Evolutionary conservation across 2,888 invertebrate genomes (phyloP).

Genomic region (Euzetes globulus): DNA sequence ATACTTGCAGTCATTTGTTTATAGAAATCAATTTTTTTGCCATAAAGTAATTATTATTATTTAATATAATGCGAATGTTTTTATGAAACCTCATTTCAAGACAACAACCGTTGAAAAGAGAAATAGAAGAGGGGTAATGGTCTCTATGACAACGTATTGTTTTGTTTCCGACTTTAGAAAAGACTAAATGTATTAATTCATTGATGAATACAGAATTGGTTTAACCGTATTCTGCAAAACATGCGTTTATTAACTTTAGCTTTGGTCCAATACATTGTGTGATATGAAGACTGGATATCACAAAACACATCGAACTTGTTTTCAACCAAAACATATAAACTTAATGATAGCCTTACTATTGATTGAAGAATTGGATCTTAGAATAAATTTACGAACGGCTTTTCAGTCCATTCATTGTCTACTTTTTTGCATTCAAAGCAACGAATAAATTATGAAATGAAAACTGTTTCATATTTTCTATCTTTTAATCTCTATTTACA

Average conservation of each 20-base stretch:
- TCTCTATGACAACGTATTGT: conserved; percentile 10
- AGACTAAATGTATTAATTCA: conserved; percentile 13
- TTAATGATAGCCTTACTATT: too few relatives aligned
- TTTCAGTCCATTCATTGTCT: too few relatives aligned
- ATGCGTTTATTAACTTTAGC: not conserved
- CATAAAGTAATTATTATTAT: conserved; percentile 23
- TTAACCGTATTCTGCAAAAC: not conserved
- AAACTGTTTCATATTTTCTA: not conserved
- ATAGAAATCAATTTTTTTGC: conserved; percentile 17
- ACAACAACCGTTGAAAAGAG: conserved; percentile 19
- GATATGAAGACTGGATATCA: not conserved
- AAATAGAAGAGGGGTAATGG: conserved; percentile 11
- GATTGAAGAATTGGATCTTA: too few relatives aligned
- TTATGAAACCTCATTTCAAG: conserved; percentile 21
- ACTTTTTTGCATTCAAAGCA: too few relatives aligned
- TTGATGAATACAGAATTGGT: conserved; percentile 14
- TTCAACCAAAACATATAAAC: too few relatives aligned
- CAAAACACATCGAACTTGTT: too few relatives aligned
- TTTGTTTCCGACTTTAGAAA: conserved; percentile 15
- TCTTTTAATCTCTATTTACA: not conserved
- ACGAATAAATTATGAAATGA: not conserved
- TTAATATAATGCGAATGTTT: conserved; percentile 7
- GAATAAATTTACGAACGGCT: too few relatives aligned
- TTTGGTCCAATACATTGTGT: not conserved
- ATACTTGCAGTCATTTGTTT: not conserved